Evolutionary conservation across 2,113 vertebrate genomes (phyloP).

Genomic region (Bufo bufo): DNA sequence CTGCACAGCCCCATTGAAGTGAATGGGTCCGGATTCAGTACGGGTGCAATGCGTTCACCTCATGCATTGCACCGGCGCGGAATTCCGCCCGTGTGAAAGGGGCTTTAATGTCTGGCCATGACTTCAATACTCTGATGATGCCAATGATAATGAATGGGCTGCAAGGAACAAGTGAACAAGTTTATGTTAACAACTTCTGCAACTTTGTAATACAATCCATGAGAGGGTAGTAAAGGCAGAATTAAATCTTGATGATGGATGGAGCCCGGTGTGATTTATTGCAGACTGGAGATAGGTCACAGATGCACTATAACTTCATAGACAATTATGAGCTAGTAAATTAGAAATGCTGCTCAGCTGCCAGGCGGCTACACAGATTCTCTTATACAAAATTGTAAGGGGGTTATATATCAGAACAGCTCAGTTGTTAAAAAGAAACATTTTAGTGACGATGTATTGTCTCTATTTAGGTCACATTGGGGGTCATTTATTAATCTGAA

Average conservation of each 20-base stretch:
- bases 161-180: neutral
- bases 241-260: constrained; percentile 16
- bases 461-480: neutral
- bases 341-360: neutral
- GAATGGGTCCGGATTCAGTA: too few relatives aligned
- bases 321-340: neutral
- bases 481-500: too few relatives aligned
- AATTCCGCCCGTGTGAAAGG: too few relatives aligned
- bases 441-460: neutral
- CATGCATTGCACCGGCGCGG: too few relatives aligned
- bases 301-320: constrained; percentile 15
- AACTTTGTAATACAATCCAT: constrained; percentile 18
- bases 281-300: constrained; percentile 1
- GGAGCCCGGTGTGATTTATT: neutral
- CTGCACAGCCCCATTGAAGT: too few relatives aligned
- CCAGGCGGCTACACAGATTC: neutral
- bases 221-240: constrained; percentile 34
- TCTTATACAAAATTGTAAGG: neutral
- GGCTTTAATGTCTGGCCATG: neutral
- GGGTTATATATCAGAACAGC: neutral
- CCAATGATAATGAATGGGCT: constrained; percentile 10
- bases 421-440: neutral
- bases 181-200: constrained; percentile 17
- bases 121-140: neutral
- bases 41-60: too few relatives aligned